Percentiles rank a stretch among this genome's conserved stretches.
Conservation (phyloP, 1,140 invertebrate species). For the Drosophila subobscura region DNA sequence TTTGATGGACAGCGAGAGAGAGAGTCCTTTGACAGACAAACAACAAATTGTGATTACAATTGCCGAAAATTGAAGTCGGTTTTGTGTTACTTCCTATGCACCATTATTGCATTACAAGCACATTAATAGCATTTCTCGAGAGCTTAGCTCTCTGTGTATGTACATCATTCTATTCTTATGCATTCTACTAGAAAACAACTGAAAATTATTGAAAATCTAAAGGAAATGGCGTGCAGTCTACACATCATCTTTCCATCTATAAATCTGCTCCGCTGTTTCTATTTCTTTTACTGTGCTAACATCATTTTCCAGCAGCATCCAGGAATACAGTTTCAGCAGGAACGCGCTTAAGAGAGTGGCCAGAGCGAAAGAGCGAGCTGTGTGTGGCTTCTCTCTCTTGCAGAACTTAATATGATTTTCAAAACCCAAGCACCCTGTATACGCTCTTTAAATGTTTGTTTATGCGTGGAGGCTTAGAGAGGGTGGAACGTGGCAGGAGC, state of each 20-base stretch:
- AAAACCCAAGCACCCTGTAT: slow-evolving; percentile 48
- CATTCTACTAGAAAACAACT: slow-evolving; percentile 34
- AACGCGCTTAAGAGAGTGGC: slow-evolving; percentile 56
- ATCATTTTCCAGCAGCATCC: slow-evolving; percentile 74
- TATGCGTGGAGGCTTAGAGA: slow-evolving; percentile 54
- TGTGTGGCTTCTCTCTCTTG: slow-evolving; percentile 41
- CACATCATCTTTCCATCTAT: not conserved
- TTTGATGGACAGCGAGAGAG: not conserved
- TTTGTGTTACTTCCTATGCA: not conserved
- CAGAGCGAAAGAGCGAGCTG: slow-evolving; percentile 1
- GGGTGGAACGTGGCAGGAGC: slow-evolving; percentile 12
- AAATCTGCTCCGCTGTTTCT: not conserved
- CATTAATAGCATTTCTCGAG: slow-evolving; percentile 30
- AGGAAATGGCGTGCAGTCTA: slow-evolving; percentile 65
- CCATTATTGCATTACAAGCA: slow-evolving; percentile 33
- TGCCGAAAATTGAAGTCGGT: slow-evolving; percentile 24
- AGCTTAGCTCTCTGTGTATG: slow-evolving; percentile 17
- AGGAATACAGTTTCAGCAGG: slow-evolving; percentile 68
- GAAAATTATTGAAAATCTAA: slow-evolving; percentile 57
- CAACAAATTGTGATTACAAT: slow-evolving; percentile 11
- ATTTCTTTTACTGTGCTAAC: slow-evolving; percentile 53
- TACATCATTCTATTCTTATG: slow-evolving; percentile 21
- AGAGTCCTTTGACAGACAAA: slow-evolving; percentile 12
- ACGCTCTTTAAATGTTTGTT: slow-evolving; percentile 78
- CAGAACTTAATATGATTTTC: slow-evolving; percentile 68